Evolutionary conservation across 2,888 invertebrate species (phyloP), one percentile per base, ranked within the genome.

Genomic region (Acanthosepion pharaonis): DNA sequence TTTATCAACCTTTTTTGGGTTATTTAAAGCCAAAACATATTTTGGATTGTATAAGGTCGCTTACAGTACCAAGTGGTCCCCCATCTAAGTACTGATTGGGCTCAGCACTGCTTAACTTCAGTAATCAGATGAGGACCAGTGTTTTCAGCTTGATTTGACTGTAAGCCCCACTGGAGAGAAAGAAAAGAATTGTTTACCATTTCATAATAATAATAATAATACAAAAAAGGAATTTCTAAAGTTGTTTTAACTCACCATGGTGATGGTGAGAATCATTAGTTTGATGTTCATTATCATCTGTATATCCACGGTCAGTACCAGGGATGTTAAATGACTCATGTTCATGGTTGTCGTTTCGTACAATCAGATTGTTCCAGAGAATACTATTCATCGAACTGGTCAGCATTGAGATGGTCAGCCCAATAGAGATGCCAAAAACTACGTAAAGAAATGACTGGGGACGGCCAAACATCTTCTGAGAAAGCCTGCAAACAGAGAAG

Each of bases 341-440:
- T 8, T 92, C 49, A 92, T 92, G 92, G 18, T 91, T 5, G n/a
- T 33, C 5, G n/a, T 48, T 92, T 18, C 53, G 92, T 51, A 92
- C 49, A 28, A 53, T 28, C 48, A 92, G 11, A 18, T 64, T 94
- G 55, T 6, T 55, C 94, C 94, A 55, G n/a, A 55, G 5, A 20
- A 94, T n/a, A 48, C 94, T n/a, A 9, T 94, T 53, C 33, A 94
- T 55, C 42, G 94, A 59, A 64, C 55, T 94, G 55, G 55, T 59
- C 23, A 94, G 25, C 59, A 94, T 94, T 0, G 94, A 94, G 18
- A 94, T 53, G 25, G 55, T 55, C 33, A 94, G 25, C n/a, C 94
- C 94, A 9, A 94, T 94, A 33, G 94, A 94, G 20, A 94, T 94
- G 18, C 94, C 94, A 48, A 94, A 55, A 15, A 64, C 94, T 42